Conservation (phyloP, 1,140 invertebrate genomes). For the Drosophila parabipectinata region DNA sequence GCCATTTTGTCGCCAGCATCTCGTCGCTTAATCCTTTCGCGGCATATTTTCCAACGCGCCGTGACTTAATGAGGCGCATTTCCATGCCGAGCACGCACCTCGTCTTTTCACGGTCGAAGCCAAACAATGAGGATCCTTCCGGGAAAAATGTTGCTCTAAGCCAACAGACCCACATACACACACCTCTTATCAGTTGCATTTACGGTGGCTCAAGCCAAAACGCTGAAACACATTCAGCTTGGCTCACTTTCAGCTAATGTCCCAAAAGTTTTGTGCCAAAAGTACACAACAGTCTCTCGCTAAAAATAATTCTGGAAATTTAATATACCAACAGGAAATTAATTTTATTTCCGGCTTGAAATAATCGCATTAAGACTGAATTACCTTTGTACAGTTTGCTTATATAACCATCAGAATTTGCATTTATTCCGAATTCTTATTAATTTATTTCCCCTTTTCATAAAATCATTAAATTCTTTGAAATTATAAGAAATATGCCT, state of each 20-base stretch:
- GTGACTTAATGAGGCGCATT: constrained; percentile 72
- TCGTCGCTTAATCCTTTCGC: constrained; percentile 69
- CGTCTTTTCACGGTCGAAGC: constrained; percentile 13
- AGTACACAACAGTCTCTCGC: not conserved
- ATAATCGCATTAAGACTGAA: not conserved
- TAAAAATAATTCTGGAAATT: constrained; percentile 13
- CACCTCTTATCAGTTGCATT: constrained; percentile 44
- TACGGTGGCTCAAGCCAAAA: constrained; percentile 15
- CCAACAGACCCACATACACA: constrained; percentile 12
- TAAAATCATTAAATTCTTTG: not conserved
- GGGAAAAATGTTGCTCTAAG: constrained; percentile 38
- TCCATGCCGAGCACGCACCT: constrained; percentile 57
- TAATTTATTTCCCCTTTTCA: no score
- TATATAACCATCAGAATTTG: not conserved
- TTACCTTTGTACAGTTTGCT: not conserved
- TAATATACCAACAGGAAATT: constrained; percentile 36
- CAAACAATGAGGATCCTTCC: constrained; percentile 53
- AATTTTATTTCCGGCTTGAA: constrained; percentile 16
- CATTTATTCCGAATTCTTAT: no score
- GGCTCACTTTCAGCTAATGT: not conserved
- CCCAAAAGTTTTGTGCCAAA: not conserved
- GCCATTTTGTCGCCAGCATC: constrained; percentile 54
- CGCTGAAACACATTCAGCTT: constrained; percentile 14
- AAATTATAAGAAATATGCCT: not conserved
- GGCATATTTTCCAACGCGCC: constrained; percentile 68